These are phyloP conservation scores for Phaonia tiefii DNA, from an alignment of 2,888 invertebrate genomes.

Conservation along the genomic window DNA sequence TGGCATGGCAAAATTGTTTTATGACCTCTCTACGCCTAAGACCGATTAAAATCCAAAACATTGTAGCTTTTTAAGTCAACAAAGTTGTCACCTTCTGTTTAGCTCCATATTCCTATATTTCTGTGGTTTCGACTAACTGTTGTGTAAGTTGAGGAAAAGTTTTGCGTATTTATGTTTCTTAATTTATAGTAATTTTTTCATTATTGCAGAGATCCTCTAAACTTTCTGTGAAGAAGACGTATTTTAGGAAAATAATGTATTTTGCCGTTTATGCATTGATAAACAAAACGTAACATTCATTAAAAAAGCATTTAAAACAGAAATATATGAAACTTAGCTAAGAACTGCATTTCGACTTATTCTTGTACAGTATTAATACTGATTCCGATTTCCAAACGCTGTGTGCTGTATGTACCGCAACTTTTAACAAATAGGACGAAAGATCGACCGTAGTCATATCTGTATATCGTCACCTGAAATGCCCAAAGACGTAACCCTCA, in stretches of 20 bases:
- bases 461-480: too few relatives aligned
- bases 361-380: too few relatives aligned
- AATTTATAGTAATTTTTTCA: conserved; percentile 1
- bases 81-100: conserved; percentile 11
- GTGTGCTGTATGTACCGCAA: too few relatives aligned
- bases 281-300: conserved; percentile 67
- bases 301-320: conserved; percentile 74
- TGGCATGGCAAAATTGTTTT: conserved; percentile 76
- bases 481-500: too few relatives aligned
- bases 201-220: conserved; percentile 34
- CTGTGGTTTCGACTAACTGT: conserved; percentile 42
- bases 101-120: conserved; percentile 44
- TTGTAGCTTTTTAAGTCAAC: conserved; percentile 29
- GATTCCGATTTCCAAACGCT: too few relatives aligned
- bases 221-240: not conserved
- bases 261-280: not conserved
- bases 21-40: conserved; percentile 76
- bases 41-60: conserved; percentile 47
- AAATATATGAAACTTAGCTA: conserved; percentile 73
- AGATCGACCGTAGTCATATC: too few relatives aligned
- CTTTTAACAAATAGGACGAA: too few relatives aligned
- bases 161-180: not conserved
- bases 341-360: conserved; percentile 12
- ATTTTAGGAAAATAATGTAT: conserved; percentile 4
- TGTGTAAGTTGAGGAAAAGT: conserved; percentile 49